These are phyloP conservation scores for Hydrochoerus hydrochaeris DNA, from an alignment of 2,113 vertebrate species.

Conservation along the genomic window DNA sequence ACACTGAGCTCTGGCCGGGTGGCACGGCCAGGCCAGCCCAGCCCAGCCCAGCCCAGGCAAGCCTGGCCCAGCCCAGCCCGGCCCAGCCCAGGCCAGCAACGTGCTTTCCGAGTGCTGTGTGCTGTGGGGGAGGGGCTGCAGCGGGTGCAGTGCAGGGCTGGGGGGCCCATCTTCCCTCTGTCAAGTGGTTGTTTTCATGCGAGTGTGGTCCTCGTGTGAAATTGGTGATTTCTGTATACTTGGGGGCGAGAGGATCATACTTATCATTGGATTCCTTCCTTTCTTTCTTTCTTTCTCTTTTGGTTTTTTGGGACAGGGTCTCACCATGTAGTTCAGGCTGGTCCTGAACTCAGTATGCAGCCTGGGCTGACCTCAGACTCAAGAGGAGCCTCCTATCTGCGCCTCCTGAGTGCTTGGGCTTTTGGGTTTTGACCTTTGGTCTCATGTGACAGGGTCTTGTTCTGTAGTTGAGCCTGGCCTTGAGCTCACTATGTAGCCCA, in stretches of 20 bases:
- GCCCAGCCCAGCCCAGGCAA: no score
- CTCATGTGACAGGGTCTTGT: background rate
- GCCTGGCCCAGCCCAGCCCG: no score
- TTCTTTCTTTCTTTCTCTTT: background rate
- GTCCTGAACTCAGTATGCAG: no score
- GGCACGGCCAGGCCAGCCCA: no score
- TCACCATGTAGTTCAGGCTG: no score
- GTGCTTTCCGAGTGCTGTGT: background rate
- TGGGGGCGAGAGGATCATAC: background rate
- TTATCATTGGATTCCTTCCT: background rate
- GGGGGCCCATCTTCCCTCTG: background rate
- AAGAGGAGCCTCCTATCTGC: background rate
- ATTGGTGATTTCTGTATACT: background rate
- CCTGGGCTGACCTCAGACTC: background rate
- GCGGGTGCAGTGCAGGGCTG: background rate
- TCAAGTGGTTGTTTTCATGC: background rate
- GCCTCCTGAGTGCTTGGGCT: background rate
- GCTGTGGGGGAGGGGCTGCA: no score
- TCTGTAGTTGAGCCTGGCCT: background rate
- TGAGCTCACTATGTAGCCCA: background rate
- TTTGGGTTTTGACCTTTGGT: no score
- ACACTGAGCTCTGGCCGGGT: background rate
- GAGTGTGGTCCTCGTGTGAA: background rate
- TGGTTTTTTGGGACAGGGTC: background rate
- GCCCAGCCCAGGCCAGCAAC: no score